Evolutionary conservation across 2,113 vertebrate genomes (phyloP).

Genomic region (Misgurnus anguillicaudatus): DNA sequence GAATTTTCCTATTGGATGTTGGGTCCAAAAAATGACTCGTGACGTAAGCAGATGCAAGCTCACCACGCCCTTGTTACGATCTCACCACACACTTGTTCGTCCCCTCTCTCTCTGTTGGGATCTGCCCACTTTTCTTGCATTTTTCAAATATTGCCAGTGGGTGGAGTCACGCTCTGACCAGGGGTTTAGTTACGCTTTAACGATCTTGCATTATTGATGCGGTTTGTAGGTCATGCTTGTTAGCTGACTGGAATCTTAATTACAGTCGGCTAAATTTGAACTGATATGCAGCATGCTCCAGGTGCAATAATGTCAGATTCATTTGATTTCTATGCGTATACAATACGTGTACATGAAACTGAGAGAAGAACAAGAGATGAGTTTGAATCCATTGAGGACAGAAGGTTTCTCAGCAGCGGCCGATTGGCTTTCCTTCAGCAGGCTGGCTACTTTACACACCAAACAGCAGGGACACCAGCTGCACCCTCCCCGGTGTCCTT

Average conservation of each 20-base stretch:
- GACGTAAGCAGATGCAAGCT: too few relatives aligned
- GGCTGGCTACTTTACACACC: constrained; percentile 52
- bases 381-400: constrained; percentile 49
- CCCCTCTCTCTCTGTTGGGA: too few relatives aligned
- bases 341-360: not conserved
- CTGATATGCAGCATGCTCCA: constrained; percentile 16
- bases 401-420: constrained; percentile 56
- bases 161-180: too few relatives aligned
- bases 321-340: not conserved
- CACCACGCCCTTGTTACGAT: too few relatives aligned
- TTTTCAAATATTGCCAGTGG: too few relatives aligned
- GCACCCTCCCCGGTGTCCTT: constrained; percentile 63
- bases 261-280: constrained; percentile 30
- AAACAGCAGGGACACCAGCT: constrained; percentile 66
- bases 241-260: constrained; percentile 30
- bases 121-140: too few relatives aligned
- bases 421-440: constrained; percentile 56
- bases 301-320: constrained; percentile 3
- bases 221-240: not conserved
- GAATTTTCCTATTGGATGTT: too few relatives aligned
- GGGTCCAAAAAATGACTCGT: too few relatives aligned
- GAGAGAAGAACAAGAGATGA: constrained; percentile 24
- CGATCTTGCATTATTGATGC: constrained; percentile 29
- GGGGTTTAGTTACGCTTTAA: too few relatives aligned
- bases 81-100: too few relatives aligned